Conservation (phyloP, 2,888 invertebrate species). For the Eucriotettix oculatus region DNA sequence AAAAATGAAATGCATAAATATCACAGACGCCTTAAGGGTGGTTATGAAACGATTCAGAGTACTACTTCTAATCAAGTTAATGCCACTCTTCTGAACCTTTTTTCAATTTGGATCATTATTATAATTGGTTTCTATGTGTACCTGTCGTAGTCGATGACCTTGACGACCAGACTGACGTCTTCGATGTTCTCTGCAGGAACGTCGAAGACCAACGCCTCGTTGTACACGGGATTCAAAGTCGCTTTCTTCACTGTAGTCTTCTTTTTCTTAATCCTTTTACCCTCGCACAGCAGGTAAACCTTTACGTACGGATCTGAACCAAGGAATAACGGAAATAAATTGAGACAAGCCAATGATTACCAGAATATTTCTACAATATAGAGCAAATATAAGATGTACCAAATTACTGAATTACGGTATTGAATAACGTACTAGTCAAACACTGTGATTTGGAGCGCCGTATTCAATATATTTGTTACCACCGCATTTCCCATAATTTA, state of each 20-base stretch:
- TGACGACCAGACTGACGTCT: conserved; percentile 64
- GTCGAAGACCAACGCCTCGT: conserved; percentile 87
- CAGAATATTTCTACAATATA: not conserved
- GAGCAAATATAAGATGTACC: not conserved
- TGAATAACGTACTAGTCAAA: too few relatives aligned
- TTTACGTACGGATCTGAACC: conserved; percentile 86
- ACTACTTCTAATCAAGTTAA: too few relatives aligned
- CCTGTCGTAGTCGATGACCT: conserved; percentile 84
- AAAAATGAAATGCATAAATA: too few relatives aligned
- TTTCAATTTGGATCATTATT: too few relatives aligned
- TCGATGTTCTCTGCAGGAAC: conserved; percentile 67
- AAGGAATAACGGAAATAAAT: conserved; percentile 2
- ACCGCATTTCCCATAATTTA: too few relatives aligned
- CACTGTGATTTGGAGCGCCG: too few relatives aligned
- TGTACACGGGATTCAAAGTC: conserved; percentile 76
- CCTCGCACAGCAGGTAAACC: conserved; percentile 72
- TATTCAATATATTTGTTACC: too few relatives aligned
- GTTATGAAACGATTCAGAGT: too few relatives aligned
- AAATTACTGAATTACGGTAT: not conserved
- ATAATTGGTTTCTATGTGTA: conserved; percentile 19
- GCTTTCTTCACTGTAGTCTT: conserved; percentile 82
- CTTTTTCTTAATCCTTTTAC: conserved; percentile 81
- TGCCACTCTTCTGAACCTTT: too few relatives aligned
- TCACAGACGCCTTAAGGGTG: too few relatives aligned
- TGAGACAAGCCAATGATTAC: not conserved